These are phyloP conservation scores for Euleptes europaea DNA, from an alignment of 2,113 vertebrate species.

Conservation along the genomic window DNA sequence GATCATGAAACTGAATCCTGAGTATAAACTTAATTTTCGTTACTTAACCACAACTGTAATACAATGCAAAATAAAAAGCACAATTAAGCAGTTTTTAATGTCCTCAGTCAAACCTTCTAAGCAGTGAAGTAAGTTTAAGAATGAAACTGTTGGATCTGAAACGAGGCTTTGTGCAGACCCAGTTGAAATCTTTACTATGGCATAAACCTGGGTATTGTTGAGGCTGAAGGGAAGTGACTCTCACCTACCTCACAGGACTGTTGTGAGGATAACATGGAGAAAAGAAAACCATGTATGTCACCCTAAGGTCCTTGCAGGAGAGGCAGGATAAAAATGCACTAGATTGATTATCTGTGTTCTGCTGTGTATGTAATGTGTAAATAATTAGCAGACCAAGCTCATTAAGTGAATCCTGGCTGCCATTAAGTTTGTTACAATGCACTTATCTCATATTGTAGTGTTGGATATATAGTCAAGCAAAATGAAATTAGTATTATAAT, in stretches of 20 bases:
- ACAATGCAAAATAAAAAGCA: constrained; percentile 22
- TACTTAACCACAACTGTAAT: neutral
- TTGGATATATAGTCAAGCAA: neutral
- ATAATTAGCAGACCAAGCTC: neutral
- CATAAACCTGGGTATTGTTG: no score
- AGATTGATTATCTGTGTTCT: neutral
- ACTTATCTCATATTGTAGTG: neutral
- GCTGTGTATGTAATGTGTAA: neutral
- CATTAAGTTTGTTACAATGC: neutral
- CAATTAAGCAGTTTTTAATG: neutral
- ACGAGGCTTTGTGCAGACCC: no score
- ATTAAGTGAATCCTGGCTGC: neutral
- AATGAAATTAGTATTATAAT: neutral
- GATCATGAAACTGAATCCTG: constrained; percentile 23
- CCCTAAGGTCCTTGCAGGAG: no score
- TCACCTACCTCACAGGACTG: no score
- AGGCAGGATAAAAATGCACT: no score
- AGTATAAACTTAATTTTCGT: neutral
- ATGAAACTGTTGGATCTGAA: neutral
- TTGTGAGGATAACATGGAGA: no score
- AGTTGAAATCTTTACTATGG: no score
- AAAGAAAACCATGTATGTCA: no score
- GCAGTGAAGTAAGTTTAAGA: neutral
- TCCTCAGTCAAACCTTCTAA: neutral
- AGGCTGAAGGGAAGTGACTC: no score